Percentiles rank a stretch among this genome's conserved stretches.
Conservation (phyloP, 1,140 invertebrate genomes). For the Meloidogyne chitwoodi region DNA sequence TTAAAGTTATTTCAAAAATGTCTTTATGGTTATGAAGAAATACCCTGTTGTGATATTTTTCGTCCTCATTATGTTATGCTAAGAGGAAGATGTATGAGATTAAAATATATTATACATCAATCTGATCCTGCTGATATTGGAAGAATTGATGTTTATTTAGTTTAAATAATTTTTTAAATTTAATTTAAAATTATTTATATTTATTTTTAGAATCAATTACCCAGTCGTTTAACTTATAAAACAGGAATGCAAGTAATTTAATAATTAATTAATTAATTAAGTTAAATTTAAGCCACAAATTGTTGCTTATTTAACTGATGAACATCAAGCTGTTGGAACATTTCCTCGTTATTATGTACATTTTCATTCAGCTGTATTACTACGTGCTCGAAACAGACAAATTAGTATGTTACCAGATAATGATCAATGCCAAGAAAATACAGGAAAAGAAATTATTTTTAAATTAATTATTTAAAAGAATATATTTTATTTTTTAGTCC, state of each 20-base stretch:
- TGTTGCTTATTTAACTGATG: constrained; percentile 21
- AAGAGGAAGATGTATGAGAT: constrained; percentile 30
- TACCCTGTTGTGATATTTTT: constrained; percentile 35
- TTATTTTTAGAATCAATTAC: not conserved
- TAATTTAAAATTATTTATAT: not conserved
- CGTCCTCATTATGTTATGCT: constrained; percentile 32
- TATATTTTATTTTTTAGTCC: not conserved
- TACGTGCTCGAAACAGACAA: constrained; percentile 4
- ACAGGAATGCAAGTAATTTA: not conserved
- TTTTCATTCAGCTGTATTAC: constrained; percentile 5
- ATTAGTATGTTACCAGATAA: constrained; percentile 23
- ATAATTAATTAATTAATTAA: not conserved
- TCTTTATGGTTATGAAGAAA: constrained; percentile 31
- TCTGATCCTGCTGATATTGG: constrained; percentile 23
- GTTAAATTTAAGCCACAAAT: constrained; percentile 12
- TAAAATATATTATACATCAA: constrained; percentile 24
- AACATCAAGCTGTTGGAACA: constrained; percentile 10
- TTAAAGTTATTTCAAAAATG: constrained; percentile 27
- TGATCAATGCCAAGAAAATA: constrained; percentile 11
- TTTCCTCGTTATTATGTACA: constrained; percentile 26
- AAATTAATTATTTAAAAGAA: not conserved
- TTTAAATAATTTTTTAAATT: not conserved
- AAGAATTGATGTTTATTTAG: constrained; percentile 19
- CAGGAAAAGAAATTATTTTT: not conserved
- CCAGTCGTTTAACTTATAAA: not conserved